Evolutionary conservation across 2,113 vertebrate species (phyloP).

Genomic region (Heloderma charlesbogerti): DNA sequence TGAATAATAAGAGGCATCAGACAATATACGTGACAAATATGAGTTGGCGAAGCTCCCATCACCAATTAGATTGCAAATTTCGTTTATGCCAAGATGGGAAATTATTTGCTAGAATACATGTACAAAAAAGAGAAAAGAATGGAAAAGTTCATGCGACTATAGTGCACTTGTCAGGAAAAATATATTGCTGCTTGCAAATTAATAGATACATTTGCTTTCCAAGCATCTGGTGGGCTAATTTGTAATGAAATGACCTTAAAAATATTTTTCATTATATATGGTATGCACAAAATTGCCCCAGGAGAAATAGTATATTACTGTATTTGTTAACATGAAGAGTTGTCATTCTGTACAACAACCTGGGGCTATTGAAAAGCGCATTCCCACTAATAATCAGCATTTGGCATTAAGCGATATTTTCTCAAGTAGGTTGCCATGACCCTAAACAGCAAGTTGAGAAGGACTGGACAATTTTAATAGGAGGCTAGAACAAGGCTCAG

Average conservation of each 20-base stretch:
- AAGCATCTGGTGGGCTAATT: slow-evolving; percentile 4
- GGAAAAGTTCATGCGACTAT: slow-evolving; percentile 32
- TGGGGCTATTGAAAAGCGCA: slow-evolving; percentile 40
- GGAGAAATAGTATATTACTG: slow-evolving; percentile 47
- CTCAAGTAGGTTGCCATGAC: slow-evolving; percentile 13
- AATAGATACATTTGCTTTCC: neutral
- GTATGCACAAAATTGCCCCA: slow-evolving; percentile 15
- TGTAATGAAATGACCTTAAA: slow-evolving; percentile 57
- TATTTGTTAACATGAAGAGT: slow-evolving; percentile 59
- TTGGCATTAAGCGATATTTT: slow-evolving; percentile 62
- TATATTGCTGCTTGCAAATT: neutral
- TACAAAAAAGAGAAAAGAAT: neutral
- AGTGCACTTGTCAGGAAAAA: neutral
- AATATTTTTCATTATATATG: slow-evolving; percentile 48
- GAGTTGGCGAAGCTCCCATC: slow-evolving; percentile 14
- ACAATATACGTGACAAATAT: slow-evolving; percentile 10
- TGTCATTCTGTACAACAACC: slow-evolving; percentile 56
- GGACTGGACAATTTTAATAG: slow-evolving; percentile 14
- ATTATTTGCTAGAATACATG: neutral
- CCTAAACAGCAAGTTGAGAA: slow-evolving; percentile 35
- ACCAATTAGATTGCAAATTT: slow-evolving; percentile 34
- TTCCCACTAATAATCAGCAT: slow-evolving; percentile 56
- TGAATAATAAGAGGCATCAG: neutral
- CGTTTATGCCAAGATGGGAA: neutral
- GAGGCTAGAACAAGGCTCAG: slow-evolving; percentile 27